Evolutionary conservation across 2,888 invertebrate genomes (phyloP), one percentile per base, ranked within the genome.

Genomic region (Pyrrhia umbra): DNA sequence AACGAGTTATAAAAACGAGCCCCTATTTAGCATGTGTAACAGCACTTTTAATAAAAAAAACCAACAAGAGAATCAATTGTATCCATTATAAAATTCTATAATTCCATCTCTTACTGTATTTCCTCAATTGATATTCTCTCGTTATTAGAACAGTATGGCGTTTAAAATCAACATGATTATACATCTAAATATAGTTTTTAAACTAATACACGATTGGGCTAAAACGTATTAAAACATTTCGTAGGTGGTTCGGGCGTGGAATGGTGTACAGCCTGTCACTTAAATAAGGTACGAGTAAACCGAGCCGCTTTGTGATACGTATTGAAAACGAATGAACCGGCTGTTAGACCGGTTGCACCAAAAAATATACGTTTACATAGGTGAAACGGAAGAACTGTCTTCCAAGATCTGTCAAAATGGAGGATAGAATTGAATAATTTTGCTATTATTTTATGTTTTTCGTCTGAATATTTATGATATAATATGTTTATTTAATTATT

Each of bases 181-280:
- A 81, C 67, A 79, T 79, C 80, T 78, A 81, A 80, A 80, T 77
- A 81, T 68, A 77, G 9, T 51, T 42, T 63, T 79, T 69, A 76
- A 75, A 75, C 77, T 77, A 80, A 75, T 81, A 77, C 68, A 75
- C 69, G 77, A 78, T 81, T 80, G 76, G 70, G 76, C 63, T 78
- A 68, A 63, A 79, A 71, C 71, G 64, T 72, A 52, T n/a, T 63
- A 47, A 64, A 75, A 69, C 68, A 73, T 74, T 72, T 78, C 66
- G 57, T 75, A 77, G 84, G 83, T 85, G 85, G 83, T 83, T 72
- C 56, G 70, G 75, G 58, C 70, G 80, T 88, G 89, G 89, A 89
- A 89, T 88, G 87, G 73, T 84, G 83, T 76, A 75, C 69, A 80
- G 79, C 74, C 77, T 80, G 81, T 72, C 79, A 77, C 63, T 50